phyloP scores from a whole-genome alignment of 2,888 invertebrate genomes.

The Dermolepida albohirtum region DNA sequence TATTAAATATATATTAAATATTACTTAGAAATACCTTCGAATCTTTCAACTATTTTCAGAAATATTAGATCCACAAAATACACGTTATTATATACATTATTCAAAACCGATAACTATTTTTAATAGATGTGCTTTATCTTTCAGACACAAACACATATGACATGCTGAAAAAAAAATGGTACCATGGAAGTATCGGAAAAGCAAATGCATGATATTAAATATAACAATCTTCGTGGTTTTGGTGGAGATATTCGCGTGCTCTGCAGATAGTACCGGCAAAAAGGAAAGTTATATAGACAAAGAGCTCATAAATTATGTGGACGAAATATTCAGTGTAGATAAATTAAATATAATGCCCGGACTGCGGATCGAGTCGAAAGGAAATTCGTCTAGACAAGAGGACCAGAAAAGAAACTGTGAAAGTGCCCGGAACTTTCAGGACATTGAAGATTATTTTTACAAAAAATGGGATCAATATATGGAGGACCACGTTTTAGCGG shows the following conservation, averaged over 20 bases:
- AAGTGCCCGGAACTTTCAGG: conserved; percentile 63
- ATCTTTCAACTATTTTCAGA: too few relatives aligned
- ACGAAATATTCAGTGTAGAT: conserved; percentile 69
- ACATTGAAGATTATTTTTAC: conserved; percentile 69
- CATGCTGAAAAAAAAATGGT: conserved; percentile 55
- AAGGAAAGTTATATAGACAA: conserved; percentile 62
- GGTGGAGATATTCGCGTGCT: conserved; percentile 26
- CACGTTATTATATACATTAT: too few relatives aligned
- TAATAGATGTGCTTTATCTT: conserved; percentile 25
- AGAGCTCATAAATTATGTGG: conserved; percentile 70
- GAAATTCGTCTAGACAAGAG: conserved; percentile 36
- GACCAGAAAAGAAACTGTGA: conserved; percentile 54
- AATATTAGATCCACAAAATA: too few relatives aligned
- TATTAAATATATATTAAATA: too few relatives aligned
- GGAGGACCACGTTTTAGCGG: conserved; percentile 72
- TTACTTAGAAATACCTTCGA: too few relatives aligned
- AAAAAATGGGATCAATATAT: conserved; percentile 72
- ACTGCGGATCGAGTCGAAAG: conserved; percentile 48
- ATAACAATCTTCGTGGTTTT: conserved; percentile 44
- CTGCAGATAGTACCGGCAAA: neutral
- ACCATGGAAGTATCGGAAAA: conserved; percentile 54
- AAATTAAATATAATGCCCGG: conserved; percentile 51
- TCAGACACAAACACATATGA: conserved; percentile 51
- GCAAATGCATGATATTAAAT: conserved; percentile 50
- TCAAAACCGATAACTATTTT: too few relatives aligned